phyloP scores from a whole-genome alignment of 2,888 invertebrate genomes.

The Aleiodes testaceus region DNA sequence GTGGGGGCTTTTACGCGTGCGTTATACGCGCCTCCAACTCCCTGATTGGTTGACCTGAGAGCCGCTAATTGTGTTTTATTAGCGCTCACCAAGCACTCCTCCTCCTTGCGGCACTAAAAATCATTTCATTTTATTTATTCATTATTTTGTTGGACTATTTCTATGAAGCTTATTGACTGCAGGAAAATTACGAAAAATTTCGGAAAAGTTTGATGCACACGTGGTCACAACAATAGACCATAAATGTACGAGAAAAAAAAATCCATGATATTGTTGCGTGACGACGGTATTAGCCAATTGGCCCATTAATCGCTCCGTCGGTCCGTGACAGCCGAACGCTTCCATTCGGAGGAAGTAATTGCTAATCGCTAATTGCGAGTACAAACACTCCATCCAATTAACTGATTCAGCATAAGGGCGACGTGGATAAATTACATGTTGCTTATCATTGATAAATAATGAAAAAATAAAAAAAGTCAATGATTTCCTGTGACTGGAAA shows the following conservation, averaged over 20 bases:
- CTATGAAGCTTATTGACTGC: no score
- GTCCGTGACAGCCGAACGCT: slow-evolving; percentile 62
- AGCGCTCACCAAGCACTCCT: slow-evolving; percentile 56
- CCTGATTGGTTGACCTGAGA: slow-evolving; percentile 65
- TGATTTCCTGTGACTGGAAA: background rate
- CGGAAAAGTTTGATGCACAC: background rate
- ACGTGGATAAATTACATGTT: background rate
- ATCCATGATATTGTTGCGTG: slow-evolving; percentile 66
- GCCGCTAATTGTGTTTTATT: slow-evolving; percentile 72
- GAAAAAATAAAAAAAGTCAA: background rate
- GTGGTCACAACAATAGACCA: slow-evolving; percentile 27
- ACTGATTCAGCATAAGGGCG: slow-evolving; percentile 48
- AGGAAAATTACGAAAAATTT: no score
- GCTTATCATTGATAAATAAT: background rate
- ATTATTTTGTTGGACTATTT: slow-evolving; percentile 15
- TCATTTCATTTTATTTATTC: background rate
- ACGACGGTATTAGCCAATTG: slow-evolving; percentile 72
- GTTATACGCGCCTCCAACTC: slow-evolving; percentile 56
- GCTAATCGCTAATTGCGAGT: slow-evolving; percentile 71
- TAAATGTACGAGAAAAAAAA: slow-evolving; percentile 14
- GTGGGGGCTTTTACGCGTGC: slow-evolving; percentile 61
- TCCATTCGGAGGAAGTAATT: slow-evolving; percentile 65
- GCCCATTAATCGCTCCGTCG: slow-evolving; percentile 72
- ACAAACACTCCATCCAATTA: slow-evolving; percentile 71
- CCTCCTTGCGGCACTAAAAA: slow-evolving; percentile 25